phyloP scores from a whole-genome alignment of 2,888 invertebrate genomes.

The Chrysina gloriosa region DNA sequence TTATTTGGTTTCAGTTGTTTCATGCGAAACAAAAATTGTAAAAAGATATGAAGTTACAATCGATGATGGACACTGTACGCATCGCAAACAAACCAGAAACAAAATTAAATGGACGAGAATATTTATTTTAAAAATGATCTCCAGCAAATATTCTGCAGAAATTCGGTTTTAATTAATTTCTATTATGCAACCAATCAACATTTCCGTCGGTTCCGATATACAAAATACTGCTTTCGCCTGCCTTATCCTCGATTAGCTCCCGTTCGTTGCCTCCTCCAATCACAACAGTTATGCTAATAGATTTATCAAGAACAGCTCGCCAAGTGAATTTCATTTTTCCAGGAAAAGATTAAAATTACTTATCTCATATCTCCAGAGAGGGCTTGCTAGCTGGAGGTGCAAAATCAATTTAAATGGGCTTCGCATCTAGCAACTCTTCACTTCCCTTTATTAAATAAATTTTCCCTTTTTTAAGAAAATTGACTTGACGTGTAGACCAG shows the following conservation, averaged over 20 bases:
- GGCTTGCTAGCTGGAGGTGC: slow-evolving; percentile 30
- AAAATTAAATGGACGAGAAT: background rate
- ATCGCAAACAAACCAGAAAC: background rate
- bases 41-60: no score
- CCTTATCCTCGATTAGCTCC: slow-evolving; percentile 21
- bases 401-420: slow-evolving; percentile 42
- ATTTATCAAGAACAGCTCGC: slow-evolving; percentile 29
- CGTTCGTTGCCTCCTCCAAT: slow-evolving; percentile 2
- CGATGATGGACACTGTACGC: no score
- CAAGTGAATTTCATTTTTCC: slow-evolving; percentile 3
- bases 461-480: slow-evolving; percentile 29
- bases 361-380: slow-evolving; percentile 30
- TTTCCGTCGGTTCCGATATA: background rate
- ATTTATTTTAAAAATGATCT: background rate
- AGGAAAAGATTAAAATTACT: slow-evolving; percentile 41
- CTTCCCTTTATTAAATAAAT: slow-evolving; percentile 41
- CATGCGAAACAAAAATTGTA: no score
- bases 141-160: background rate
- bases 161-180: slow-evolving; percentile 34
- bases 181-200: slow-evolving; percentile 7
- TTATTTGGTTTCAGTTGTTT: no score
- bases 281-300: slow-evolving; percentile 37
- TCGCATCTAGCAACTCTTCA: slow-evolving; percentile 23
- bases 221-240: slow-evolving; percentile 20
- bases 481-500: slow-evolving; percentile 27